Percentiles rank a stretch among this genome's conserved stretches.
phyloP scores from a whole-genome alignment of 1,140 invertebrate species.

The Venustaconcha ellipsiformis region DNA sequence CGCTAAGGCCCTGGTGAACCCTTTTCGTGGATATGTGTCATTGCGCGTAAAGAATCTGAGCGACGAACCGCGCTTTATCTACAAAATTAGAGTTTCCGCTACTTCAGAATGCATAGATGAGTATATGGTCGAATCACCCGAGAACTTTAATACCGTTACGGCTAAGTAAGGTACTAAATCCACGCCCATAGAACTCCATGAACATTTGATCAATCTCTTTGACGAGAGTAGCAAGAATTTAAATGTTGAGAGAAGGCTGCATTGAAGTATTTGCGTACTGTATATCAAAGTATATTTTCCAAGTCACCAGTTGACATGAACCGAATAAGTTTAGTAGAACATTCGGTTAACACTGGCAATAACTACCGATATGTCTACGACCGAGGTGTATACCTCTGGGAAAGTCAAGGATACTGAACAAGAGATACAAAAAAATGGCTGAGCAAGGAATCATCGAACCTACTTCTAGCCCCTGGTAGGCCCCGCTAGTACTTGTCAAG shows the following conservation, averaged over 20 bases:
- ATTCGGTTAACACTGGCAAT: conserved; percentile 15
- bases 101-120: background rate
- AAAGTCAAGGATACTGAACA: background rate
- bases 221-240: background rate
- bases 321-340: conserved; percentile 12
- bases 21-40: conserved; percentile 10
- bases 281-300: conserved; percentile 17
- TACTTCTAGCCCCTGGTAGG: conserved; percentile 6
- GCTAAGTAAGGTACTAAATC: background rate
- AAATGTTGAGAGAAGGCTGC: background rate
- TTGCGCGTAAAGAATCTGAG: background rate
- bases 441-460: conserved; percentile 15
- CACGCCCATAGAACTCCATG: background rate
- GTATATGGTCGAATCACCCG: background rate
- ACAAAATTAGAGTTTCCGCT: background rate
- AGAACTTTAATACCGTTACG: background rate
- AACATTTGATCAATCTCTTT: background rate
- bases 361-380: conserved; percentile 16
- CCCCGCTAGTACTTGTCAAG: background rate
- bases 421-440: conserved; percentile 19
- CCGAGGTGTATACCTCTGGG: conserved; percentile 3
- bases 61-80: background rate
- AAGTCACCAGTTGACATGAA: conserved; percentile 21
- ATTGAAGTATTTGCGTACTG: conserved; percentile 2
- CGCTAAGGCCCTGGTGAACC: conserved; percentile 5